A percentile compares a stretch with the other conserved stretches of the same genome.
Conservation (phyloP, 2,113 vertebrate genomes). For the Suncus etruscus region DNA sequence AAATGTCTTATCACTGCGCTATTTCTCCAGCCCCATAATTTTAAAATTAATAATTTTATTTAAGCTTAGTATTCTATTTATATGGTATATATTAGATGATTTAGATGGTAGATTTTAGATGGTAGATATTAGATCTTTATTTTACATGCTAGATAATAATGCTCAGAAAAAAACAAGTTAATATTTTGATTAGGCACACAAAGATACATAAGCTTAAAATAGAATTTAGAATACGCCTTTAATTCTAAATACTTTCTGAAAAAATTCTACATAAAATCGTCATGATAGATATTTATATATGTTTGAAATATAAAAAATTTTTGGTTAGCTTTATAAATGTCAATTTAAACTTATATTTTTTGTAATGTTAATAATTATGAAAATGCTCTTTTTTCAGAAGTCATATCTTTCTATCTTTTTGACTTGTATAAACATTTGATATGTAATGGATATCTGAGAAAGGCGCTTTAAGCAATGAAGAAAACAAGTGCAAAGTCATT, state of each 20-base stretch:
- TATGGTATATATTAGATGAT: too few relatives aligned
- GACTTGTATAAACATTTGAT: neutral
- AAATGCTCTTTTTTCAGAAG: constrained; percentile 41
- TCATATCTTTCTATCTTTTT: constrained; percentile 13
- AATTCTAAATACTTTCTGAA: constrained; percentile 28
- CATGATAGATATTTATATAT: neutral
- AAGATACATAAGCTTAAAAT: neutral
- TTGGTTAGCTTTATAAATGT: too few relatives aligned
- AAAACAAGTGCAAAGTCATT: neutral
- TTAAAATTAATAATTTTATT: neutral
- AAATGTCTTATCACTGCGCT: too few relatives aligned
- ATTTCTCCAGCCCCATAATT: neutral
- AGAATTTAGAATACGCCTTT: neutral
- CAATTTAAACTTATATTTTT: too few relatives aligned
- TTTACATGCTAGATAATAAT: constrained; percentile 12
- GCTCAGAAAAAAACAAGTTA: neutral
- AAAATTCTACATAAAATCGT: neutral
- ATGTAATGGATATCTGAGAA: neutral
- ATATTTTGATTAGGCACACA: constrained; percentile 9
- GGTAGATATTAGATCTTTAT: neutral
- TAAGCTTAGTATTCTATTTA: neutral
- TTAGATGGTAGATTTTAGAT: neutral
- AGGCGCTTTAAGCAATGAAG: neutral
- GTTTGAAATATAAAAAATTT: constrained; percentile 16
- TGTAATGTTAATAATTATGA: too few relatives aligned